A percentile compares a stretch with the other conserved stretches of the same genome.
Conservation (phyloP, 2,113 vertebrate genomes). For the Misgurnus anguillicaudatus region DNA sequence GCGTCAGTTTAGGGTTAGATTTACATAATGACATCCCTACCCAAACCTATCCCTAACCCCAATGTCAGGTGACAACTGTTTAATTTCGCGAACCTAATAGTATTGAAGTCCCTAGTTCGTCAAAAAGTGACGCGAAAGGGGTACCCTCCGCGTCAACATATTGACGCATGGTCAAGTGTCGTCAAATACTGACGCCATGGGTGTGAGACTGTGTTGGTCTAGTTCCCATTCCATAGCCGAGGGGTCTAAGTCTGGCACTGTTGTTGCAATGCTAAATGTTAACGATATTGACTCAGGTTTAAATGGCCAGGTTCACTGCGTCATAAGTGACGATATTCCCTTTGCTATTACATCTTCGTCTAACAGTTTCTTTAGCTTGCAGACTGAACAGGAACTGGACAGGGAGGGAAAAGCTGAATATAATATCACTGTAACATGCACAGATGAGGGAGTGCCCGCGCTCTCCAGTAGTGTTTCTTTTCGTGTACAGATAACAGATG, state of each 20-base stretch:
- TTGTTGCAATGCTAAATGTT: constrained; percentile 72
- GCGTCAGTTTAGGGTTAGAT: too few species aligned
- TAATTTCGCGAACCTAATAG: too few species aligned
- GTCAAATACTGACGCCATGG: too few species aligned
- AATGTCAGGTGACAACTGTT: too few species aligned
- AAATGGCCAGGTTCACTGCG: constrained; percentile 69
- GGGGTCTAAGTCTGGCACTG: constrained; percentile 60
- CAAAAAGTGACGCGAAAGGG: too few species aligned
- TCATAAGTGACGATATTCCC: constrained; percentile 42
- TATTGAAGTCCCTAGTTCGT: too few species aligned
- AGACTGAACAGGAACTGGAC: constrained; percentile 50
- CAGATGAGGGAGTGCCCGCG: constrained; percentile 52
- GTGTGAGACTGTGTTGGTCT: too few species aligned
- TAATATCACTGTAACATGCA: constrained; percentile 48
- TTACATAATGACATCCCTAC: too few species aligned
- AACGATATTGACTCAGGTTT: constrained; percentile 70
- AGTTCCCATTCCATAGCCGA: constrained; percentile 57
- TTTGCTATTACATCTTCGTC: constrained; percentile 65
- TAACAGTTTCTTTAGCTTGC: constrained; percentile 66
- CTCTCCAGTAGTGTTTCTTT: constrained; percentile 60
- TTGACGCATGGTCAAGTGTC: too few species aligned
- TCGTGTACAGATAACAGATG: constrained; percentile 61
- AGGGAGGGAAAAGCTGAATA: constrained; percentile 48
- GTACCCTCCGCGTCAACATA: too few species aligned
- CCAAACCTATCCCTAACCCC: too few species aligned